These are phyloP conservation scores for Rhea pennata DNA, from an alignment of 2,113 vertebrate species.

Conservation along the genomic window DNA sequence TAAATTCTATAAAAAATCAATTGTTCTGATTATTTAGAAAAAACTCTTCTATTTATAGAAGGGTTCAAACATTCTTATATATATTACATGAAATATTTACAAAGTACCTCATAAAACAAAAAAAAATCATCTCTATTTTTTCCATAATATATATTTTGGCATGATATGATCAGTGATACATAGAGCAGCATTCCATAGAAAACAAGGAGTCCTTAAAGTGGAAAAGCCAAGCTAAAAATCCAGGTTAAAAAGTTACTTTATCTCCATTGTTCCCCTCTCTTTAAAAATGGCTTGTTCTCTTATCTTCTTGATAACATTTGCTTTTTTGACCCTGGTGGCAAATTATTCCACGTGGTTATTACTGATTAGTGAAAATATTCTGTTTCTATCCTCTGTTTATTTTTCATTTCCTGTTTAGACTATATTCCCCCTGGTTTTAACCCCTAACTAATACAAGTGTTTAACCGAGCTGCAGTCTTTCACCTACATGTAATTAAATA, in stretches of 20 bases:
- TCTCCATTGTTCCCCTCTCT: neutral
- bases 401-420: conserved; percentile 24
- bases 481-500: neutral
- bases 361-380: neutral
- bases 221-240: neutral
- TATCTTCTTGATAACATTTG: neutral
- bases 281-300: neutral
- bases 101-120: neutral
- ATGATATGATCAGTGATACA: neutral
- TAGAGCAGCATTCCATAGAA: neutral
- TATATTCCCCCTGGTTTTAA: neutral
- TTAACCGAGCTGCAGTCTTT: neutral
- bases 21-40: neutral
- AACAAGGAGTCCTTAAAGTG: neutral
- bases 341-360: conserved; percentile 8
- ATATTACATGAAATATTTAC: neutral
- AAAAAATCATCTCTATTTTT: neutral
- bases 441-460: neutral
- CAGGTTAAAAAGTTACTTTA: neutral
- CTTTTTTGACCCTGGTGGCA: neutral
- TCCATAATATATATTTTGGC: neutral
- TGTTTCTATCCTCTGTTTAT: neutral
- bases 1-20: neutral
- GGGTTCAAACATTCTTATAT: no score
- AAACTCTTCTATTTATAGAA: neutral